phyloP scores from a whole-genome alignment of 2,797 vertebrate species.

The Anguilla megastoma region DNA sequence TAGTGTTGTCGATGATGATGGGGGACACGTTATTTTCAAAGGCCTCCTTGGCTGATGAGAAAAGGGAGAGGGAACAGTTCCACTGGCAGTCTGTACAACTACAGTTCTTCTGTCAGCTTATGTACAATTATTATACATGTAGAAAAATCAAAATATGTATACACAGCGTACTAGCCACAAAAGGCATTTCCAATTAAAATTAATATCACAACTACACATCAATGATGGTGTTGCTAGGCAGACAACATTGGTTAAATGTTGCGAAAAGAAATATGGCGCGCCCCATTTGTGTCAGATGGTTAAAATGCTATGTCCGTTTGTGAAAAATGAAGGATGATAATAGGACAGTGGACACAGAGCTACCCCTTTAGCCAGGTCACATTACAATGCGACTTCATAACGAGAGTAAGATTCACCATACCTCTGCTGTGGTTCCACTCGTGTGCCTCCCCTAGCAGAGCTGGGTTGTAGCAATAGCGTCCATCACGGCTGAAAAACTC shows the following conservation, averaged over 20 bases:
- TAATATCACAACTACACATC: background rate
- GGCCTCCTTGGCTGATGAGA: conserved; percentile 82
- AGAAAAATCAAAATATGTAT: background rate
- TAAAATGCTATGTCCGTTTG: background rate
- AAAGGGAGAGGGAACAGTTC: conserved; percentile 21
- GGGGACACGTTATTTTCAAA: conserved; percentile 83
- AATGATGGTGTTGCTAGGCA: background rate
- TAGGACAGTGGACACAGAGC: background rate
- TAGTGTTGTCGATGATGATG: conserved; percentile 98
- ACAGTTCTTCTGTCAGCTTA: background rate
- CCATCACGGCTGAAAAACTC: conserved; percentile 85
- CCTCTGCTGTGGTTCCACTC: conserved; percentile 93
- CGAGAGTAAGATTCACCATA: conserved; percentile 49
- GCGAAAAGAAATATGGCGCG: background rate
- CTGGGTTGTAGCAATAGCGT: conserved; percentile 79
- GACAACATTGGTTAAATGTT: background rate
- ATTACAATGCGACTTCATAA: background rate
- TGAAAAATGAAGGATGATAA: background rate
- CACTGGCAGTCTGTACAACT: background rate
- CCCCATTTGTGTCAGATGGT: background rate
- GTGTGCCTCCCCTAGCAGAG: conserved; percentile 83
- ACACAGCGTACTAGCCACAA: background rate
- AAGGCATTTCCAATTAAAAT: background rate
- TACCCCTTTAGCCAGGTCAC: background rate
- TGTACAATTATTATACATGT: background rate